These are phyloP conservation scores for Phylloscopus whistleri DNA, from an alignment of 2,113 vertebrate genomes.

Conservation along the genomic window DNA sequence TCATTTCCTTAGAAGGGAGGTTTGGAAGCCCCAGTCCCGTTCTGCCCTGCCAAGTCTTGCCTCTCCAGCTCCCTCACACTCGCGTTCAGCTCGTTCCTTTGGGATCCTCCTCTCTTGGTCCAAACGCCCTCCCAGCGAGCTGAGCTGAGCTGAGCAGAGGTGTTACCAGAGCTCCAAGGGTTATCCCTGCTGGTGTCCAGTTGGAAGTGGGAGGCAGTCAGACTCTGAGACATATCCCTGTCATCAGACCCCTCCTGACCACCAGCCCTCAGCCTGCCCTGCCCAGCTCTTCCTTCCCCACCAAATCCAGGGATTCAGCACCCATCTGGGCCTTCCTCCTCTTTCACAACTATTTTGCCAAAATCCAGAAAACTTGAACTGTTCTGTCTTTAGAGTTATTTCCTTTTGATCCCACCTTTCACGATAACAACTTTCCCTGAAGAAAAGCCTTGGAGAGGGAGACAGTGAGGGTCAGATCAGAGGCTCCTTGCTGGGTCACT, in stretches of 20 bases:
- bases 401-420: background rate
- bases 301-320: background rate
- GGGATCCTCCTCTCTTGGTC: too few species aligned
- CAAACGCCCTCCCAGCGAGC: background rate
- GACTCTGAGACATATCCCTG: background rate
- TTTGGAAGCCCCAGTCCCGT: background rate
- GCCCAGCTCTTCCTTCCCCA: background rate
- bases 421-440: background rate
- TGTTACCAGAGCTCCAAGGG: background rate
- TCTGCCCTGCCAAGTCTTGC: background rate
- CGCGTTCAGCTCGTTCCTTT: fast-evolving
- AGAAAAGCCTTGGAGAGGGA: background rate
- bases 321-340: background rate
- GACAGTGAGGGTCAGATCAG: background rate
- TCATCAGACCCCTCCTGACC: background rate
- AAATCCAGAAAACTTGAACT: fast-evolving
- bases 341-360: background rate
- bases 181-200: background rate
- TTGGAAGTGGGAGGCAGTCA: background rate
- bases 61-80: fast-evolving
- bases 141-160: background rate
- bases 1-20: background rate
- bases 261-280: background rate
- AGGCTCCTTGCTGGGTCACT: background rate
- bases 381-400: too few species aligned